phyloP scores from a whole-genome alignment of 1,140 invertebrate genomes.

The Microplitis mediator region DNA sequence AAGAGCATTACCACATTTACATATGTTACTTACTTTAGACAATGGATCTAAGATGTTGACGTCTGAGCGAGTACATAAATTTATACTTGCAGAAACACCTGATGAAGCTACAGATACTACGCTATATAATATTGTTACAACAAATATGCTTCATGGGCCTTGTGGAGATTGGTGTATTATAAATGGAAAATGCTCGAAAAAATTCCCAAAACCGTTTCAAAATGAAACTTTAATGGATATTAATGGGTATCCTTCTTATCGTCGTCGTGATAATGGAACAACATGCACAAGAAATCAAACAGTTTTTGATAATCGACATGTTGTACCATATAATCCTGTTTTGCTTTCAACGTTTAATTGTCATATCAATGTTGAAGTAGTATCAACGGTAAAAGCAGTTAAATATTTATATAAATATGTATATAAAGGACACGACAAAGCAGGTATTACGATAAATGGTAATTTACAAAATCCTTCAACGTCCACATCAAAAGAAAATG shows the following conservation, averaged over 20 bases:
- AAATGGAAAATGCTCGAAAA: constrained; percentile 48
- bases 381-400: constrained; percentile 20
- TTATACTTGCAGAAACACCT: constrained; percentile 63
- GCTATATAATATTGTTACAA: constrained; percentile 46
- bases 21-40: constrained; percentile 41
- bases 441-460: background rate
- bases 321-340: constrained; percentile 22
- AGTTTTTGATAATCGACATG: constrained; percentile 17
- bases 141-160: constrained; percentile 52
- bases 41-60: constrained; percentile 13
- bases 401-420: constrained; percentile 26
- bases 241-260: constrained; percentile 30
- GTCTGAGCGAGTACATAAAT: constrained; percentile 39
- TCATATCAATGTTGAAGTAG: constrained; percentile 29
- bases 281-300: constrained; percentile 8
- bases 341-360: constrained; percentile 1
- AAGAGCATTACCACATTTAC: background rate
- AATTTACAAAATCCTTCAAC: background rate
- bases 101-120: constrained; percentile 50
- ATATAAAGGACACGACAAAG: too few relatives aligned
- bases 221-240: constrained; percentile 33
- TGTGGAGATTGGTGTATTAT: constrained; percentile 47
- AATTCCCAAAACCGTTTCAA: constrained; percentile 43
- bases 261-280: constrained; percentile 10
- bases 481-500: background rate